phyloP scores from a whole-genome alignment of 2,113 vertebrate species.

The Seriola dumerili region DNA sequence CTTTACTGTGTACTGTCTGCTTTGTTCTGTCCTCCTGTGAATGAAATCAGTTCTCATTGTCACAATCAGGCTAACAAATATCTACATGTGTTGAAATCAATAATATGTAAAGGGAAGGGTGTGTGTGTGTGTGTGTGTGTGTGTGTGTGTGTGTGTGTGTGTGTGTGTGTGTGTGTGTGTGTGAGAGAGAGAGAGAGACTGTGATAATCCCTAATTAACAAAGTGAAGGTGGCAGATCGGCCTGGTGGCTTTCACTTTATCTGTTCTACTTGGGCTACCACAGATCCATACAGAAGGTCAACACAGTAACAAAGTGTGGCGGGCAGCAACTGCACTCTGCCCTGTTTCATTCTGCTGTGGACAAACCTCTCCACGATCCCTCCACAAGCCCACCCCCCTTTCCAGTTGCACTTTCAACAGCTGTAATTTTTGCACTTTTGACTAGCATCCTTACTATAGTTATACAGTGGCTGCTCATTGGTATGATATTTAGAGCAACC shows the following conservation, averaged over 20 bases:
- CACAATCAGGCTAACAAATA: conserved; percentile 15
- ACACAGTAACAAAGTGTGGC: conserved; percentile 34
- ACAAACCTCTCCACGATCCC: neutral
- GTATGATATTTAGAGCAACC: neutral
- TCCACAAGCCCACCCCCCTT: neutral
- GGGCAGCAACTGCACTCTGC: conserved; percentile 1
- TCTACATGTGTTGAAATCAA: conserved; percentile 27
- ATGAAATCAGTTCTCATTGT: conserved; percentile 42
- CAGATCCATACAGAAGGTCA: conserved; percentile 61
- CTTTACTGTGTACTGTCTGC: neutral
- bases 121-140: conserved; percentile 3
- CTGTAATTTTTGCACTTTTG: neutral
- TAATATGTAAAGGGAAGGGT: conserved; percentile 6
- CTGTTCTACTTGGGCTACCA: conserved; percentile 39
- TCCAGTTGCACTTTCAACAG: neutral
- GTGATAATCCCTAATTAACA: conserved; percentile 58
- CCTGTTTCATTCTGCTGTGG: conserved; percentile 1
- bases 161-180: neutral
- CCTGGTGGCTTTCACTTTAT: conserved; percentile 50
- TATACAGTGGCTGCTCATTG: neutral
- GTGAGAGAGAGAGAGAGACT: conserved; percentile 14
- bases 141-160: neutral
- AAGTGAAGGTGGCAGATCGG: conserved; percentile 54
- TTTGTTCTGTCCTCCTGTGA: conserved; percentile 5
- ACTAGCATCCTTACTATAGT: neutral